Evolutionary conservation across 35 echinoderm and acorn worm genomes (phyloP).

Genomic region (Acanthaster planci): DNA sequence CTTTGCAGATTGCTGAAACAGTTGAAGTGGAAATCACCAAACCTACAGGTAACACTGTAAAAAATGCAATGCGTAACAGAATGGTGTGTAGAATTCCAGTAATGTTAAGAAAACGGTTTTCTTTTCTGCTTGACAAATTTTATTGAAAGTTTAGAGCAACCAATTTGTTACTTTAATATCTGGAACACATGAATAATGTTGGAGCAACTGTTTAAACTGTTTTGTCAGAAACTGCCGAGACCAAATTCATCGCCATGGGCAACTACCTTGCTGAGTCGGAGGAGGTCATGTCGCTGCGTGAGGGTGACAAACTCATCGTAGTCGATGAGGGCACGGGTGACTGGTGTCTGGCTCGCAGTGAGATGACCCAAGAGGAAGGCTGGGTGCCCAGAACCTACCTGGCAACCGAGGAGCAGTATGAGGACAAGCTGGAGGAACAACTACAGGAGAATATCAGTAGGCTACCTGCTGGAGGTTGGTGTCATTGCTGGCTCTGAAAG

Average conservation of each 20-base stretch:
- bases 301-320: constrained; percentile 83
- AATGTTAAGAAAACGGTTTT: too few species aligned
- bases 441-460: constrained; percentile 70
- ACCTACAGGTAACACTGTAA: background rate
- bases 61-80: too few species aligned
- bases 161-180: too few species aligned
- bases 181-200: background rate
- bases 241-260: constrained; percentile 74
- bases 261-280: constrained; percentile 93
- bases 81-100: too few species aligned
- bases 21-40: constrained; percentile 1
- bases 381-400: constrained; percentile 96
- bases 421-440: constrained; percentile 72
- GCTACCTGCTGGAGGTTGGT: constrained; percentile 68
- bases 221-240: constrained; percentile 12
- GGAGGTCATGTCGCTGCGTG: constrained; percentile 95
- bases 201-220: background rate
- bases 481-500: too few species aligned
- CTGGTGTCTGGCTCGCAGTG: constrained; percentile 82
- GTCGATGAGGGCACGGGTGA: constrained; percentile 82
- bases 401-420: constrained; percentile 81
- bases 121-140: too few species aligned
- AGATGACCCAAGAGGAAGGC: constrained; percentile 84
- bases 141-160: too few species aligned
- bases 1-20: background rate